Evolutionary conservation across 2,113 vertebrate genomes (phyloP).

Genomic region (Anolis carolinensis): DNA sequence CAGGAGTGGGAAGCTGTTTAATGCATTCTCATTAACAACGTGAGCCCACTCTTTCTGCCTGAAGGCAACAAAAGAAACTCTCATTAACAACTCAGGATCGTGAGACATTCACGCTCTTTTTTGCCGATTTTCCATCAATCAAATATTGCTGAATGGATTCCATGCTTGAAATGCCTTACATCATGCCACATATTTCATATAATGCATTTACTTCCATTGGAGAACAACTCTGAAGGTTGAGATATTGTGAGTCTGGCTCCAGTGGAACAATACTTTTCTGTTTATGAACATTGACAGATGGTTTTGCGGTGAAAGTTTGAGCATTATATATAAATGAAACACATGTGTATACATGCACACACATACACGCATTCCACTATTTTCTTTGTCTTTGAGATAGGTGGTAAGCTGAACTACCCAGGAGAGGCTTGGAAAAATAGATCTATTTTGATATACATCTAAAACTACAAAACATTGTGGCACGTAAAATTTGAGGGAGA

Average conservation of each 20-base stretch:
- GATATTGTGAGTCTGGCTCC: neutral
- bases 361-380: no score
- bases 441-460: no score
- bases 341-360: no score
- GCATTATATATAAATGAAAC: no score
- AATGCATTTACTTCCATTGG: neutral
- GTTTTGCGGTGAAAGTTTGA: no score
- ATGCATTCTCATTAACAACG: slow-evolving; percentile 55
- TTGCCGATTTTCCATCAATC: slow-evolving; percentile 39
- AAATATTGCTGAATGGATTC: slow-evolving; percentile 14
- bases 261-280: neutral
- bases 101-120: slow-evolving; percentile 24
- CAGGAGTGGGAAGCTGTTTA: slow-evolving; percentile 39
- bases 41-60: slow-evolving; percentile 35
- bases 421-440: no score
- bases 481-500: no score
- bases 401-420: no score
- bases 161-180: slow-evolving; percentile 2
- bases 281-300: no score
- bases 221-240: neutral
- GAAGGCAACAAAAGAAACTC: slow-evolving; percentile 47
- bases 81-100: slow-evolving; percentile 47
- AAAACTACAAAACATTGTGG: no score
- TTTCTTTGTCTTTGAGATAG: no score
- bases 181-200: slow-evolving; percentile 14